These are phyloP conservation scores for Phataginus tricuspis DNA, from an alignment of 2,797 vertebrate species.

Conservation along the genomic window DNA sequence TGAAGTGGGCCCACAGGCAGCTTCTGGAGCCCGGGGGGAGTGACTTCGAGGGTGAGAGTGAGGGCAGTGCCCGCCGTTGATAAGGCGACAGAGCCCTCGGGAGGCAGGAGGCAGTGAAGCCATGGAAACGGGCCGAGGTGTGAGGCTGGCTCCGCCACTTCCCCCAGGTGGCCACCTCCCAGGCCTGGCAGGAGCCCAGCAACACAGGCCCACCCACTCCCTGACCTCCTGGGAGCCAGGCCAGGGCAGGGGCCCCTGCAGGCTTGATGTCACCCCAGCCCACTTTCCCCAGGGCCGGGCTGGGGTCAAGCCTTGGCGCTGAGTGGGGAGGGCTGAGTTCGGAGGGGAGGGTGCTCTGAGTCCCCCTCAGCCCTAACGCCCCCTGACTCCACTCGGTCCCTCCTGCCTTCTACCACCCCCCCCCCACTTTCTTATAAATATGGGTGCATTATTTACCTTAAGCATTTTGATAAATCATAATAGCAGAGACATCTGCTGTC, in stretches of 20 bases:
- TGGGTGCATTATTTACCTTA: slow-evolving; percentile 89
- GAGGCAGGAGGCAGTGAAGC: slow-evolving; percentile 92
- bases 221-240: slow-evolving; percentile 13
- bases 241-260: neutral
- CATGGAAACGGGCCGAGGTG: slow-evolving; percentile 95
- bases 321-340: neutral
- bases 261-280: neutral
- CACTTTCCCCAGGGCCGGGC: neutral
- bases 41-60: neutral
- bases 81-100: slow-evolving; percentile 92
- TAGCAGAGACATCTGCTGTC: slow-evolving; percentile 91
- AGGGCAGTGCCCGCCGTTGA: slow-evolving; percentile 82
- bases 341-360: neutral
- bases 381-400: neutral
- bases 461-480: slow-evolving; percentile 91
- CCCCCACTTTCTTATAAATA: slow-evolving; percentile 83
- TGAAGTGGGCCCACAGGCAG: neutral
- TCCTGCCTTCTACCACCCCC: neutral
- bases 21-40: neutral
- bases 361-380: neutral
- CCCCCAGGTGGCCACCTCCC: slow-evolving; percentile 76
- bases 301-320: neutral
- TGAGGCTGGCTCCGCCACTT: slow-evolving; percentile 82
- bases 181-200: slow-evolving; percentile 55
- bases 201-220: slow-evolving; percentile 42